Conservation (phyloP, 2,888 invertebrate genomes). For the Synanthedon myopaeformis region DNA sequence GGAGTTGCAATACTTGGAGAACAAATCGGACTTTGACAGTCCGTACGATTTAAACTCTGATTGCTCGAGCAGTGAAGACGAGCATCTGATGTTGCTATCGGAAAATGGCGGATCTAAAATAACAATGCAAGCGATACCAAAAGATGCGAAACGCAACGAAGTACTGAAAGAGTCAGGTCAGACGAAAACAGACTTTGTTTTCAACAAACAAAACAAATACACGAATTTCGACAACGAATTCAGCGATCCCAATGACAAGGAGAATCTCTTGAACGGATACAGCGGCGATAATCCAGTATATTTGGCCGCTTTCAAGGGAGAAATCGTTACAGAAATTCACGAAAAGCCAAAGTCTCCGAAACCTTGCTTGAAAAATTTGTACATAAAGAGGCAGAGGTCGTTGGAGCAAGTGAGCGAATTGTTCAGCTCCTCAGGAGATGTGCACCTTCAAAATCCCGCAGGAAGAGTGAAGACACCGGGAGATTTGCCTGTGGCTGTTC, state of each 20-base stretch:
- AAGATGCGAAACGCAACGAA: conserved; percentile 43
- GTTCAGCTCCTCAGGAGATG: conserved; percentile 76
- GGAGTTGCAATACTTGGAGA: conserved; percentile 52
- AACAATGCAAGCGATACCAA: conserved; percentile 53
- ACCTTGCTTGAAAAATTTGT: conserved; percentile 35
- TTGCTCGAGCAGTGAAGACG: conserved; percentile 63
- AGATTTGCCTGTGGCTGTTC: conserved; percentile 82
- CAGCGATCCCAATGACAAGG: conserved; percentile 60
- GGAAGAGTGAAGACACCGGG: conserved; percentile 85
- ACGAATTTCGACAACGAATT: conserved; percentile 59
- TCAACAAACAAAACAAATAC: conserved; percentile 57
- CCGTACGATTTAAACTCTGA: conserved; percentile 47
- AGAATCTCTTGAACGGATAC: conserved; percentile 43
- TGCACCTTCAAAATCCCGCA: conserved; percentile 78
- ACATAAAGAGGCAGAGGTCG: conserved; percentile 74
- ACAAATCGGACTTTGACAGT: conserved; percentile 38
- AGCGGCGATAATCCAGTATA: conserved; percentile 59
- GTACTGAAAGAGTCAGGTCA: conserved; percentile 53
- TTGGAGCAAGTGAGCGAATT: conserved; percentile 82
- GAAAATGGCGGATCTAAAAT: conserved; percentile 61
- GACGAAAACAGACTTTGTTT: conserved; percentile 41
- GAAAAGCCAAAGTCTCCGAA: conserved; percentile 34
- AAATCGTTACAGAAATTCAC: conserved; percentile 38
- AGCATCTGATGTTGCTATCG: conserved; percentile 55
- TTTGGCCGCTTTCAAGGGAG: conserved; percentile 51